phyloP scores from a whole-genome alignment of 1,140 invertebrate genomes.

The Macrotrachela quadricornifera region DNA sequence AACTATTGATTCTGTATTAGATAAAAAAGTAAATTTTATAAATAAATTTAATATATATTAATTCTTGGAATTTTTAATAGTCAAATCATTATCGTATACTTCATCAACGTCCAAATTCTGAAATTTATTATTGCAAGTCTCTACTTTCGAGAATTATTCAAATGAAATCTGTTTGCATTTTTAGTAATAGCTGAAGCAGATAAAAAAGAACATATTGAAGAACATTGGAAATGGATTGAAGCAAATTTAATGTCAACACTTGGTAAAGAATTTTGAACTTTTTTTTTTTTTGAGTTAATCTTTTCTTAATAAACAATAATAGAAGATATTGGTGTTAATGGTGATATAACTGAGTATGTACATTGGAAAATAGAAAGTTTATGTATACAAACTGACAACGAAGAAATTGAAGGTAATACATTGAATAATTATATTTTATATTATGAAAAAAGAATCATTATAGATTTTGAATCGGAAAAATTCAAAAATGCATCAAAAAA shows the following conservation, averaged over 20 bases:
- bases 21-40: slow-evolving; percentile 43
- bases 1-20: slow-evolving; percentile 80
- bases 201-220: slow-evolving; percentile 58
- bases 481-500: slow-evolving; percentile 59
- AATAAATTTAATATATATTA: not conserved
- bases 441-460: too few species aligned
- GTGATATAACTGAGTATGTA: slow-evolving; percentile 82
- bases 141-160: not conserved
- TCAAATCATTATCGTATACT: slow-evolving; percentile 70
- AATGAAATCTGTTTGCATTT: not conserved
- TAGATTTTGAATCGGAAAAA: slow-evolving; percentile 42
- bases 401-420: not conserved
- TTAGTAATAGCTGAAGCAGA: slow-evolving; percentile 53
- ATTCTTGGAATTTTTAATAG: slow-evolving; percentile 20
- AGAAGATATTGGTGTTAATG: slow-evolving; percentile 63
- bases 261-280: slow-evolving; percentile 19
- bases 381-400: not conserved
- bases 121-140: slow-evolving; percentile 53
- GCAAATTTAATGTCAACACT: slow-evolving; percentile 51
- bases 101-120: slow-evolving; percentile 70
- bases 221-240: slow-evolving; percentile 83
- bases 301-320: slow-evolving; percentile 7
- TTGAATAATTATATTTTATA: not conserved
- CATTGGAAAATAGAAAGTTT: slow-evolving; percentile 21
- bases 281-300: not conserved